phyloP scores from a whole-genome alignment of 53 echinoderm and acorn worm genomes.

The Holothuria scabra region DNA sequence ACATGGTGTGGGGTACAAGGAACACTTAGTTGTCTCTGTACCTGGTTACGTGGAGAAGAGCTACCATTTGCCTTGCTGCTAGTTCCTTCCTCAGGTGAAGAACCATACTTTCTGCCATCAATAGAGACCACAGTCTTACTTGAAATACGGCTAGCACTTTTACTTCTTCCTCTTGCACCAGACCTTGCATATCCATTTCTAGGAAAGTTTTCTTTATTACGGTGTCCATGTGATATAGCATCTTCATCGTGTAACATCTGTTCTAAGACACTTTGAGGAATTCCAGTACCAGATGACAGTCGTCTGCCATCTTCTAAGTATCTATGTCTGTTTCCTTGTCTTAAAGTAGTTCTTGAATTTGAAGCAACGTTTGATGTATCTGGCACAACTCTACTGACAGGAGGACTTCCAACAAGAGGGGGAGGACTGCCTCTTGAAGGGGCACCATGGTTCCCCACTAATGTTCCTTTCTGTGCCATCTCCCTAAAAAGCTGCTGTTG shows the following conservation, averaged over 20 bases:
- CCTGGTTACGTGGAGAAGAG: conserved; percentile 7
- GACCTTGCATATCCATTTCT: neutral
- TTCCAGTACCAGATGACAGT: conserved; percentile 23
- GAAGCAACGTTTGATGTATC: neutral
- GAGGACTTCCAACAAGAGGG: neutral
- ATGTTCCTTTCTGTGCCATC: neutral
- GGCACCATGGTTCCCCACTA: neutral
- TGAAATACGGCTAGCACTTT: conserved; percentile 31
- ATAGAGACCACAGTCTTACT: neutral
- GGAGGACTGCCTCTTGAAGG: neutral
- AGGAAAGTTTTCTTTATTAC: neutral
- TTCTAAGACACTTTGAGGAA: conserved; percentile 19
- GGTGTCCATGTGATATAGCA: neutral
- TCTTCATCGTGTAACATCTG: conserved; percentile 19
- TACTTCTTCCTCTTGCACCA: conserved; percentile 36
- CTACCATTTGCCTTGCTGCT: neutral
- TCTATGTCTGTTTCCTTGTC: neutral
- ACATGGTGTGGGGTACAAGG: conserved; percentile 1
- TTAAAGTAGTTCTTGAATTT: no score
- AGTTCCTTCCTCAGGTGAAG: neutral
- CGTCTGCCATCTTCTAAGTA: neutral
- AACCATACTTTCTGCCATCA: neutral
- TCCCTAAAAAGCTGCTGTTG: conserved; percentile 54
- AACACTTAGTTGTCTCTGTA: neutral
- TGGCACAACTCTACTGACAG: neutral